A percentile compares a stretch with the other conserved stretches of the same genome.
phyloP scores from a whole-genome alignment of 2,888 invertebrate genomes.

The Rapana venosa region DNA sequence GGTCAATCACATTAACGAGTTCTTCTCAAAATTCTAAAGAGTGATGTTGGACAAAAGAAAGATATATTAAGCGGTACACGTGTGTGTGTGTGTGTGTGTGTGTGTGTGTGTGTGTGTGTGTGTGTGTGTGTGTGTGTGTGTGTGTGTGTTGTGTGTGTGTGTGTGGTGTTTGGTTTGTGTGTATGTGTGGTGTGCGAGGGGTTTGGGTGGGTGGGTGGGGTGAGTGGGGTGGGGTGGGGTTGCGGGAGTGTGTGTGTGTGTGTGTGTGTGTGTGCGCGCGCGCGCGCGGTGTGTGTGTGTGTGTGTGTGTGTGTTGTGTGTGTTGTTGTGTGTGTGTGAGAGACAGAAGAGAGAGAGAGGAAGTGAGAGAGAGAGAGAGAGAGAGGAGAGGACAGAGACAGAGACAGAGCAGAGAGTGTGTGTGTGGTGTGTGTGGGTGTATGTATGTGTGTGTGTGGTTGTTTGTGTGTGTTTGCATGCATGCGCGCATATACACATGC shows the following conservation, averaged over 20 bases:
- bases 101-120: constrained; percentile 20
- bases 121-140: constrained; percentile 18
- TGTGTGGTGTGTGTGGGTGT: not conserved
- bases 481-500: no score
- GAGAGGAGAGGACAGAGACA: no score
- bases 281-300: not conserved
- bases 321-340: not conserved
- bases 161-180: not conserved
- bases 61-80: not conserved
- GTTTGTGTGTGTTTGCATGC: not conserved
- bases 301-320: constrained; percentile 19
- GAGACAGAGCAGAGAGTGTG: no score
- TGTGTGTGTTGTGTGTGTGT: constrained; percentile 19
- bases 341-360: no score
- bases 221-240: not conserved
- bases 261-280: constrained; percentile 18
- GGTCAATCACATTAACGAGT: no score
- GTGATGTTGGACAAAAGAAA: not conserved
- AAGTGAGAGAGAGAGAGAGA: no score
- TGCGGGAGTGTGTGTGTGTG: constrained; percentile 17
- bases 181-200: constrained; percentile 4
- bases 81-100: constrained; percentile 12
- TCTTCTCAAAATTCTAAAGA: no score
- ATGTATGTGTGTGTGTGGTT: not conserved
- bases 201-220: not conserved